Evolutionary conservation across 2,888 invertebrate species (phyloP), one percentile per base, ranked within the genome.

Genomic region (Oxystoma pomonae): DNA sequence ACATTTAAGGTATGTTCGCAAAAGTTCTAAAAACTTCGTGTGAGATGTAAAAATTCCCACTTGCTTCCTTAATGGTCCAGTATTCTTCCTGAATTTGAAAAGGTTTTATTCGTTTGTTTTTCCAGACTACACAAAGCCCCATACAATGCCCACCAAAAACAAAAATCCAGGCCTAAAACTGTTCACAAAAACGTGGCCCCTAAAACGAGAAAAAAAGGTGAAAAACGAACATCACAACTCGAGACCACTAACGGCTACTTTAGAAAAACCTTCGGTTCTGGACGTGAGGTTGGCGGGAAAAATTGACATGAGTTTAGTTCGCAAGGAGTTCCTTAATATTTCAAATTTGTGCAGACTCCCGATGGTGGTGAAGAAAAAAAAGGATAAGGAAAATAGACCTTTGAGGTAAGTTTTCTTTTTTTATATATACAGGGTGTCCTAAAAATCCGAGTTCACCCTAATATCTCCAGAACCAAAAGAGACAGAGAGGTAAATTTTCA

Each of bases 291-390:
- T 53, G 7, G 19, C n/a, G 62, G 79, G 81, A 16, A 83, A 83
- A 70, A 78, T 86, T 35, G 86, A 86, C 72, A 85, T 86, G 85
- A 84, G 85, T 0, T 73, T 81, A 58, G 75, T 85, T 22, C 80
- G 82, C 57, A 83, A 84, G 70, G 84, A 85, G 68, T 79, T 83
- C 56, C 74, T 85, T 16, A 77, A 81, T 58, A 77, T 81, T 16
- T 74, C 79, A 5, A 80, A 80, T 66, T 69, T 81, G 53, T 81
- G 81, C 66, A 73, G 76, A 18, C 65, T 75, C 58, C 78, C 80
- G 1, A 61, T 78, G 20, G 70, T 71, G 3, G 58, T 74, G 2
- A 70, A 70, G 22, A 68, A 65, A 16, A 68, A 65, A 52, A 71
- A 70, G 19, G 63, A 66, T 60, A 63, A 68, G 57, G 12, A 35